These are phyloP conservation scores for Gadus macrocephalus DNA, from an alignment of 2,113 vertebrate species.

Conservation along the genomic window DNA sequence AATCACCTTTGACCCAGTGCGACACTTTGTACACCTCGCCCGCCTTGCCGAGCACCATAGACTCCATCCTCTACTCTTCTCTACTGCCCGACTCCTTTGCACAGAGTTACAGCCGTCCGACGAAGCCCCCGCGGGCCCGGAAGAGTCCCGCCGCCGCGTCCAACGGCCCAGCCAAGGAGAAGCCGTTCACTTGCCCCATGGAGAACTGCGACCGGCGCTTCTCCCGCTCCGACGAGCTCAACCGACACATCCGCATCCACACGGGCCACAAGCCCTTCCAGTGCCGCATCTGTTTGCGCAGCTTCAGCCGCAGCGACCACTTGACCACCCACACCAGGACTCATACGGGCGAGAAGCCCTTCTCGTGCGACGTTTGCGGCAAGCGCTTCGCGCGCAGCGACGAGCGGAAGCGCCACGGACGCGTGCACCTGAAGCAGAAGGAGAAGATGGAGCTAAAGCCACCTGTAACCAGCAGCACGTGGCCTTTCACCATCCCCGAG, in stretches of 20 bases:
- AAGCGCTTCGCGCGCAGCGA: constrained; percentile 91
- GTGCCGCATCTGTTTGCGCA: constrained; percentile 95
- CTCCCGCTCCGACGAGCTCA: constrained; percentile 94
- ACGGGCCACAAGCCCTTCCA: constrained; percentile 98
- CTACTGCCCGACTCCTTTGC: constrained; percentile 62
- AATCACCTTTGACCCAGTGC: constrained; percentile 62
- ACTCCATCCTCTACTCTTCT: constrained; percentile 70
- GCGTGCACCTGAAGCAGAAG: constrained; percentile 95
- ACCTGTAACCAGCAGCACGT: constrained; percentile 65
- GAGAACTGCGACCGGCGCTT: constrained; percentile 93
- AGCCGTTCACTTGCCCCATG: constrained; percentile 93
- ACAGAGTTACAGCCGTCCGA: constrained; percentile 75
- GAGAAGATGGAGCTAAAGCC: constrained; percentile 92
- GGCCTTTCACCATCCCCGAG: constrained; percentile 74
- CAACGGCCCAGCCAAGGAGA: constrained; percentile 89
- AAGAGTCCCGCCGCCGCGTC: constrained; percentile 79
- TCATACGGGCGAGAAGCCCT: constrained; percentile 96
- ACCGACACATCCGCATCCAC: constrained; percentile 95
- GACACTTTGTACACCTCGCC: constrained; percentile 72
- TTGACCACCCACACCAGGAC: constrained; percentile 97
- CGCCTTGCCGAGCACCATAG: constrained; percentile 69
- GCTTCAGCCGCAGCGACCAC: constrained; percentile 97
- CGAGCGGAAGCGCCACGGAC: constrained; percentile 92
- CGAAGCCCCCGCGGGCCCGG: constrained; percentile 73
- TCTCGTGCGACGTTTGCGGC: constrained; percentile 94